Evolutionary conservation across 2,113 vertebrate species (phyloP).

Genomic region (Trichechus manatus): DNA sequence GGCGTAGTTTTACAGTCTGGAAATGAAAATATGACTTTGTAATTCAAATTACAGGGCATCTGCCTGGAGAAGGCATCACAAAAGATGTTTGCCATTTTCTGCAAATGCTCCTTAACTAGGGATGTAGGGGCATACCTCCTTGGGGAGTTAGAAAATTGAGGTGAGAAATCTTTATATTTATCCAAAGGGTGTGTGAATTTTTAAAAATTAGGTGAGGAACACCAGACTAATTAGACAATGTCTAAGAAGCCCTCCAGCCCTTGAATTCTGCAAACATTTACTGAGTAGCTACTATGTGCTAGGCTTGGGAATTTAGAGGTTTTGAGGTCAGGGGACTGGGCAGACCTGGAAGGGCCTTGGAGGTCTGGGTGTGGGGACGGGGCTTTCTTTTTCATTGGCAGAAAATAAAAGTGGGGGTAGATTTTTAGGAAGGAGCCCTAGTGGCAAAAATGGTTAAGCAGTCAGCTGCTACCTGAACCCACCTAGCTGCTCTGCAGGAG

Average conservation of each 20-base stretch:
- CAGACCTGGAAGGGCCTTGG: neutral
- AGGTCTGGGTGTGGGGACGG: neutral
- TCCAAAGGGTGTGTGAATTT: neutral
- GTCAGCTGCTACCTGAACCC: neutral
- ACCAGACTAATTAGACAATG: neutral
- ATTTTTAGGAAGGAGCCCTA: neutral
- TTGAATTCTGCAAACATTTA: neutral
- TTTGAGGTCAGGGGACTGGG: neutral
- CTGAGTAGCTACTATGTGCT: neutral
- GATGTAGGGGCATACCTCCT: neutral
- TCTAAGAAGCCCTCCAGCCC: neutral
- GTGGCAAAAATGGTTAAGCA: neutral
- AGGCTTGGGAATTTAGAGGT: neutral
- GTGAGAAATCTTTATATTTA: neutral
- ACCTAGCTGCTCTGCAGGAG: neutral
- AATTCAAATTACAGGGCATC: neutral
- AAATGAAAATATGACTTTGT: neutral
- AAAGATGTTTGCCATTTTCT: neutral
- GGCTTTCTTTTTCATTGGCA: neutral
- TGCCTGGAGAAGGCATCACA: neutral
- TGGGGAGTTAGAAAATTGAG: neutral
- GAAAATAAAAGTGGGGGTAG: neutral
- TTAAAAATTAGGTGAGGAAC: neutral
- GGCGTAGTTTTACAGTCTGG: neutral
- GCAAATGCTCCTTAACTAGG: neutral